Percentiles rank a stretch among this genome's conserved stretches.
phyloP scores from a whole-genome alignment of 2,888 invertebrate species.

The Portevinia maculata region DNA sequence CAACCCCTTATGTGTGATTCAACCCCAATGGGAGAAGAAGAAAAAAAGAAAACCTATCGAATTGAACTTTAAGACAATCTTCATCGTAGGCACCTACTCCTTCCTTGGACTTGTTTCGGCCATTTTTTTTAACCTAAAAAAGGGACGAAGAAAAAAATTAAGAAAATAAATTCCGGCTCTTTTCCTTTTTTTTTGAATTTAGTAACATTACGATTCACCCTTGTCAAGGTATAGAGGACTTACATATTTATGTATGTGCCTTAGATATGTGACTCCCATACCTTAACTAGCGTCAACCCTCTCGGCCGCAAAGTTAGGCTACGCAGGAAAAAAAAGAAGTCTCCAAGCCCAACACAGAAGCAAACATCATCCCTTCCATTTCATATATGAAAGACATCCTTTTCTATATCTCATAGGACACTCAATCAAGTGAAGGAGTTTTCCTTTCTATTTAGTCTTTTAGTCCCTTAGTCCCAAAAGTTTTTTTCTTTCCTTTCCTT shows the following conservation, averaged over 20 bases:
- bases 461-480: constrained; percentile 61
- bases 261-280: constrained; percentile 57
- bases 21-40: constrained; percentile 24
- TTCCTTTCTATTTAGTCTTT: constrained; percentile 57
- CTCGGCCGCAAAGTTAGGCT: constrained; percentile 71
- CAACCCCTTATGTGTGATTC: constrained; percentile 66
- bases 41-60: constrained; percentile 34
- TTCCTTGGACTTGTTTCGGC: constrained; percentile 19
- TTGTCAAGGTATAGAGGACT: constrained; percentile 62
- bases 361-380: constrained; percentile 67
- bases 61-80: constrained; percentile 63
- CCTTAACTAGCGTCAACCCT: constrained; percentile 64
- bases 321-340: constrained; percentile 27
- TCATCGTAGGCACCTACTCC: background rate
- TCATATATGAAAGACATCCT: constrained; percentile 64
- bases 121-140: constrained; percentile 56
- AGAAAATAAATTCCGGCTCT: constrained; percentile 64
- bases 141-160: constrained; percentile 50
- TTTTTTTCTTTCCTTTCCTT: constrained; percentile 33
- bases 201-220: constrained; percentile 62
- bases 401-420: constrained; percentile 70
- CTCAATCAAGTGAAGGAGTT: constrained; percentile 74
- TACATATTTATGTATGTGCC: constrained; percentile 53
- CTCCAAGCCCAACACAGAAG: constrained; percentile 39
- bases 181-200: constrained; percentile 49